Conservation (phyloP, 2,888 invertebrate species). For the Caradrina clavipalpis region DNA sequence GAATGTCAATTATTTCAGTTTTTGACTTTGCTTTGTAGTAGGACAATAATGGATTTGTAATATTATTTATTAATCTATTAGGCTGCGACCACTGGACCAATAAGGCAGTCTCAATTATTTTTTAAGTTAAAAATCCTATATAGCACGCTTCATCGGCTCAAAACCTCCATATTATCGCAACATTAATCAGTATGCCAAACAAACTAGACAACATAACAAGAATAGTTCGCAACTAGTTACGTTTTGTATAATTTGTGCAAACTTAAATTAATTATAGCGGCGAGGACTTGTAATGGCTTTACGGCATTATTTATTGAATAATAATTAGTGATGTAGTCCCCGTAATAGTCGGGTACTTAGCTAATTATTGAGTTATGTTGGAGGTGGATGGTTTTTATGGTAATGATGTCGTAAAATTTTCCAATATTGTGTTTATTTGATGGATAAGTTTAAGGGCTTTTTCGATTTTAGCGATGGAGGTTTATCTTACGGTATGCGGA, state of each 20-base stretch:
- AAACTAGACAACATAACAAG: conserved; percentile 59
- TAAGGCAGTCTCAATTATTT: too few relatives aligned
- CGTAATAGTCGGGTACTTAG: conserved; percentile 36
- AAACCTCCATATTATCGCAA: conserved; percentile 40
- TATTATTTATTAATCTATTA: too few relatives aligned
- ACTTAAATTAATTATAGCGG: conserved; percentile 78
- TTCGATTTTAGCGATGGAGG: too few relatives aligned
- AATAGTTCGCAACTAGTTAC: conserved; percentile 70
- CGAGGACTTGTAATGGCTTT: conserved; percentile 74
- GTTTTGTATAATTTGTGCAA: conserved; percentile 67
- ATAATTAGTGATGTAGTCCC: conserved; percentile 69
- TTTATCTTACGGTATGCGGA: too few relatives aligned
- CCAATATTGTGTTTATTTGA: too few relatives aligned
- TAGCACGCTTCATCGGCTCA: conserved; percentile 17
- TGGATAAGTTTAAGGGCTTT: too few relatives aligned
- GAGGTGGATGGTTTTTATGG: not conserved
- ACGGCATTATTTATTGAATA: conserved; percentile 76
- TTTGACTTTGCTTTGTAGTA: too few relatives aligned
- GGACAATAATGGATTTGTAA: too few relatives aligned
- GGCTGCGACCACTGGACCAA: too few relatives aligned
- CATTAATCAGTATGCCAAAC: conserved; percentile 51
- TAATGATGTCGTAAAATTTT: not conserved
- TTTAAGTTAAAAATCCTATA: not conserved
- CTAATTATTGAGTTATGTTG: not conserved
- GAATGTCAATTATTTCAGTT: too few relatives aligned